These are phyloP conservation scores for Macrostomum lignano DNA, from an alignment of 1,140 invertebrate species.

Conservation along the genomic window DNA sequence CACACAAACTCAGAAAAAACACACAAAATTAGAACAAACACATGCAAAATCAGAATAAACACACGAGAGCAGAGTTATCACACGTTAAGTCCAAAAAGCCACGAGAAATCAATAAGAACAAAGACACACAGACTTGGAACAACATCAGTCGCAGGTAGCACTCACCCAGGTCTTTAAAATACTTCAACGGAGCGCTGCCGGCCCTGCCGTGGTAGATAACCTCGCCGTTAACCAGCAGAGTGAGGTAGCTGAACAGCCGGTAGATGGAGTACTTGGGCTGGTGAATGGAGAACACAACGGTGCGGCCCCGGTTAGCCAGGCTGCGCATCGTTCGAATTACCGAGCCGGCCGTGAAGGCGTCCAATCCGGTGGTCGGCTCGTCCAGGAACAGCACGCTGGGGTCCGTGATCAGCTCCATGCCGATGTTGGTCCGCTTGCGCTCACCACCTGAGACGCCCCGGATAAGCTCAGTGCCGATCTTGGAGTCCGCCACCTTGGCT, in stretches of 20 bases:
- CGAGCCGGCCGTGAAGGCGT: constrained; percentile 23
- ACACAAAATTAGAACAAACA: too few species aligned
- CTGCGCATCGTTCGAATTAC: constrained; percentile 23
- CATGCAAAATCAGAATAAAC: too few species aligned
- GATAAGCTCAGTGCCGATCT: constrained; percentile 20
- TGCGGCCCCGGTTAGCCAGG: constrained; percentile 15
- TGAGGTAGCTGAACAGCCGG: constrained; percentile 18
- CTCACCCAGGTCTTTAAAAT: constrained; percentile 15
- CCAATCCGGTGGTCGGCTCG: constrained; percentile 27
- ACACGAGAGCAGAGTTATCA: too few species aligned
- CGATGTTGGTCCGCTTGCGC: constrained; percentile 23
- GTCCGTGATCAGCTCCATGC: constrained; percentile 25
- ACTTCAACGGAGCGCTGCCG: constrained; percentile 12
- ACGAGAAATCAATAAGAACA: too few species aligned
- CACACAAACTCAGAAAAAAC: too few species aligned
- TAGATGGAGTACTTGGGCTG: constrained; percentile 26
- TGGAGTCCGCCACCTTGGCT: constrained; percentile 14
- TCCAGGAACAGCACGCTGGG: constrained; percentile 25
- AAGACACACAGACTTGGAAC: too few species aligned
- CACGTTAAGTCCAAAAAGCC: too few species aligned
- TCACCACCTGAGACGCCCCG: constrained; percentile 26
- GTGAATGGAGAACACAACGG: constrained; percentile 26
- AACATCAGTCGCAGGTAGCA: too few species aligned
- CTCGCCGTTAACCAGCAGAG: constrained; percentile 16
- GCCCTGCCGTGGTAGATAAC: constrained; percentile 18